Percentiles rank a stretch among this genome's conserved stretches.
phyloP scores from a whole-genome alignment of 2,113 vertebrate species.

The Noctilio leporinus region DNA sequence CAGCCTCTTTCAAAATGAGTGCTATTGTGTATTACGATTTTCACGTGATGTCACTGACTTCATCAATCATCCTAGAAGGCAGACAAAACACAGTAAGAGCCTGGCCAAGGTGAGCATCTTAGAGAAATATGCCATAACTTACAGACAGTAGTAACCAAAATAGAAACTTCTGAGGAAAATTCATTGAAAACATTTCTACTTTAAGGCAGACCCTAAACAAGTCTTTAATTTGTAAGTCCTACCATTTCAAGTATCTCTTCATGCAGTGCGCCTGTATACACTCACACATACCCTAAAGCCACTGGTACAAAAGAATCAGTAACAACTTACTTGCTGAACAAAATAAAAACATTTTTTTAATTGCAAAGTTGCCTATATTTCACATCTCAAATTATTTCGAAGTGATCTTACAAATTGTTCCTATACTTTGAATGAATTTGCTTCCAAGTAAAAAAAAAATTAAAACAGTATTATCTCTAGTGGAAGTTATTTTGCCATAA shows the following conservation, averaged over 20 bases:
- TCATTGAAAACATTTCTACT: slow-evolving; percentile 35
- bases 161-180: slow-evolving; percentile 41
- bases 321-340: slow-evolving; percentile 53
- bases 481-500: slow-evolving; percentile 48
- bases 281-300: not conserved
- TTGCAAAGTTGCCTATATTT: slow-evolving; percentile 35
- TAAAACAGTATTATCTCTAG: slow-evolving; percentile 43
- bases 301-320: slow-evolving; percentile 15
- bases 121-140: not conserved
- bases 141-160: slow-evolving; percentile 43
- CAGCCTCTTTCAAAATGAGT: slow-evolving; percentile 50
- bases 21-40: slow-evolving; percentile 27
- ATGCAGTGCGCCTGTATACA: fast-evolving
- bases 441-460: slow-evolving; percentile 48
- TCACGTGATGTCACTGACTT: slow-evolving; percentile 51
- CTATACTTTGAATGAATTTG: slow-evolving; percentile 44
- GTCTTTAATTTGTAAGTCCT: slow-evolving; percentile 55
- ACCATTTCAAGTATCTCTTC: slow-evolving; percentile 42
- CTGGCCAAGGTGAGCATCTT: slow-evolving; percentile 3
- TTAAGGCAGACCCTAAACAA: not conserved
- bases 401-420: slow-evolving; percentile 50
- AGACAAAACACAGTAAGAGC: not conserved
- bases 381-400: slow-evolving; percentile 56
- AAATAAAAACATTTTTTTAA: slow-evolving; percentile 68
- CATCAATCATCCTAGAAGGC: slow-evolving; percentile 45